Evolutionary conservation across 2,797 vertebrate genomes (phyloP).

Genomic region (Xenopus petersii): DNA sequence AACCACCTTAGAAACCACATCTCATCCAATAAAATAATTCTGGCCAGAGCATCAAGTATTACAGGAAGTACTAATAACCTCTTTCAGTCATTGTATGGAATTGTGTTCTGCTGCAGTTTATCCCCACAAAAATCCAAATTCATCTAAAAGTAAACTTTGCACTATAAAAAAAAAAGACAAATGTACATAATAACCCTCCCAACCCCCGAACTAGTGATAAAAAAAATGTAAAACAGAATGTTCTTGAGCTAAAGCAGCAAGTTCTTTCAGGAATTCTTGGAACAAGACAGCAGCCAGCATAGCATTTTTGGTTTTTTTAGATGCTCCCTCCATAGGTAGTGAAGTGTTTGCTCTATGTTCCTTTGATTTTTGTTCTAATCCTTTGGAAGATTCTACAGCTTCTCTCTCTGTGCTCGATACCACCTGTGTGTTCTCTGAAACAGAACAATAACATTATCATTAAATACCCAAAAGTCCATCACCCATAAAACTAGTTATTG

Average conservation of each 20-base stretch:
- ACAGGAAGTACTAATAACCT: constrained; percentile 20
- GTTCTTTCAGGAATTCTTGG: constrained; percentile 95
- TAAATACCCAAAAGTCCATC: too few relatives aligned
- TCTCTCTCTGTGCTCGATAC: constrained; percentile 50
- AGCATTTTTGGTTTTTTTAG: constrained; percentile 76
- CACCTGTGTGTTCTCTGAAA: constrained; percentile 60
- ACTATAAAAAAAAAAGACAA: constrained; percentile 41
- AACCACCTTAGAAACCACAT: background rate
- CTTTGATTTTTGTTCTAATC: constrained; percentile 64
- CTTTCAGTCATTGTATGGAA: background rate
- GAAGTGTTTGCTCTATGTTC: constrained; percentile 64
- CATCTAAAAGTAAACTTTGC: constrained; percentile 52
- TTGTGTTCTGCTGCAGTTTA: background rate
- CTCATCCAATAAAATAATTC: constrained; percentile 11
- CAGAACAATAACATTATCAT: background rate
- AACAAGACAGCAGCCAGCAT: constrained; percentile 89
- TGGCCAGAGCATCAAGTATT: constrained; percentile 33
- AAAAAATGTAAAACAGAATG: constrained; percentile 83
- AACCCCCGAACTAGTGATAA: constrained; percentile 8
- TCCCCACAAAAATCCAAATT: background rate
- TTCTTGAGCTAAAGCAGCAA: constrained; percentile 93
- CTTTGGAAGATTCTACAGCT: constrained; percentile 56
- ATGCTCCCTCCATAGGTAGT: constrained; percentile 70
- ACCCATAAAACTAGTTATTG: too few relatives aligned
- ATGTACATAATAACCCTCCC: background rate